Percentiles rank a stretch among this genome's conserved stretches.
Evolutionary conservation across 2,113 vertebrate genomes (phyloP).

Genomic region (Lichenostomus cassidix): DNA sequence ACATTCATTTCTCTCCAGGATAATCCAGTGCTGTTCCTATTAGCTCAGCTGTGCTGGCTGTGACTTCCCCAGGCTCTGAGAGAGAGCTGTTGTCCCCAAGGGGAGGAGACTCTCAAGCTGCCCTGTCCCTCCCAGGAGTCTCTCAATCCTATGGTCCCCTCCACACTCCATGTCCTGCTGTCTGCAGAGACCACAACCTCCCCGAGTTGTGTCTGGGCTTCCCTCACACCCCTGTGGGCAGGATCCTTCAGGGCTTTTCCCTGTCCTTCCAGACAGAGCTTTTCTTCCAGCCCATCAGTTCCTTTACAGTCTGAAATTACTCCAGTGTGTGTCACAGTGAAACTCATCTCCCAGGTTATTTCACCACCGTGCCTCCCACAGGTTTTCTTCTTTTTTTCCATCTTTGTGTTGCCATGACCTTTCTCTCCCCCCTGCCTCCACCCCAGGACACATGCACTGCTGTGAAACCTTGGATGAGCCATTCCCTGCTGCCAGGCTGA

Average conservation of each 20-base stretch:
- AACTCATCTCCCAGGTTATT: not conserved
- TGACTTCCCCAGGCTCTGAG: not conserved
- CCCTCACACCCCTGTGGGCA: not conserved
- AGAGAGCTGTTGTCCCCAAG: not conserved
- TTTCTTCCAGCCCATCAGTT: not conserved
- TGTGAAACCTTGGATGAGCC: not conserved
- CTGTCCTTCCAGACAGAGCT: not conserved
- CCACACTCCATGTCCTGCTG: not conserved
- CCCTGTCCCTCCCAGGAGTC: not conserved
- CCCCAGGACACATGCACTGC: rapidly evolving
- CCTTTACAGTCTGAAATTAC: not conserved
- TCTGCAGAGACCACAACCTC: not conserved
- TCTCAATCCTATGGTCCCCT: rapidly evolving
- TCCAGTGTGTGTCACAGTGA: not conserved
- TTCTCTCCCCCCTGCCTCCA: not conserved
- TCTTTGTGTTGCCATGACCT: not conserved
- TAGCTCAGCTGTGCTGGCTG: not conserved
- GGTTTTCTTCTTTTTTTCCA: not conserved
- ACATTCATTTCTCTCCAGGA: not conserved
- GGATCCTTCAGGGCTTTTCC: not conserved
- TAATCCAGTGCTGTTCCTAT: not conserved
- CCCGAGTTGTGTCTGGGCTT: not conserved
- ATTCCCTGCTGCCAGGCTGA: rapidly evolving
- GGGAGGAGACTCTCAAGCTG: not conserved
- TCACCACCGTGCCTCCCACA: not conserved